Evolutionary conservation across 2,113 vertebrate genomes (phyloP).

Genomic region (Actinemys pallida): DNA sequence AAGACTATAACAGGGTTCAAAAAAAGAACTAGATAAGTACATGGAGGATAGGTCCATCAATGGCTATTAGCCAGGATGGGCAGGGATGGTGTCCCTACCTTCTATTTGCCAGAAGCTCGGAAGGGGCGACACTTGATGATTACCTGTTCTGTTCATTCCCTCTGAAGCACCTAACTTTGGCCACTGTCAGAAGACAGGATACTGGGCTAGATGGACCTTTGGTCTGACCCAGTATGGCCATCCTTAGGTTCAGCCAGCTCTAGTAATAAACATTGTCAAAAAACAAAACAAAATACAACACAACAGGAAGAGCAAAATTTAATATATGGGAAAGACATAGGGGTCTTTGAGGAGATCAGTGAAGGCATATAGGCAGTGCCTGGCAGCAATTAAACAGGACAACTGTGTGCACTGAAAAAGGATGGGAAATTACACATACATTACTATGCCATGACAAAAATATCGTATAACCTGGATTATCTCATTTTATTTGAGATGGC

Average conservation of each 20-base stretch:
- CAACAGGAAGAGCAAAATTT: slow-evolving; percentile 27
- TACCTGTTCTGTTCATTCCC: too few relatives aligned
- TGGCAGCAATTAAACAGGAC: neutral
- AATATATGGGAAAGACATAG: slow-evolving; percentile 47
- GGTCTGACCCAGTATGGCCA: too few relatives aligned
- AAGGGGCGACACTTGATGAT: too few relatives aligned
- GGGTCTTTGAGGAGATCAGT: neutral
- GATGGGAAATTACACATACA: neutral
- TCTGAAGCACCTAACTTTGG: too few relatives aligned
- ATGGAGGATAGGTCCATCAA: too few relatives aligned
- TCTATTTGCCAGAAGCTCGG: too few relatives aligned
- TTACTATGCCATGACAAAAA: neutral
- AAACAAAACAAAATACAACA: neutral
- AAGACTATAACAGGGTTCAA: too few relatives aligned
- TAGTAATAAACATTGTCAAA: slow-evolving; percentile 50
- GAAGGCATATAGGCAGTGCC: neutral
- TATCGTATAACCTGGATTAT: neutral
- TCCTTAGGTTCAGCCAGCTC: neutral
- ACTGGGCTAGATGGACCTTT: too few relatives aligned
- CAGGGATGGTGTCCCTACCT: too few relatives aligned
- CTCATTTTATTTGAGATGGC: neutral
- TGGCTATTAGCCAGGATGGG: too few relatives aligned
- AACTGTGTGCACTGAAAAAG: neutral
- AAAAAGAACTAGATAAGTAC: too few relatives aligned
- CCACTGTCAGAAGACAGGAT: too few relatives aligned